Evolutionary conservation across 2,797 vertebrate species (phyloP).

Genomic region (Glyptemys insculpta): DNA sequence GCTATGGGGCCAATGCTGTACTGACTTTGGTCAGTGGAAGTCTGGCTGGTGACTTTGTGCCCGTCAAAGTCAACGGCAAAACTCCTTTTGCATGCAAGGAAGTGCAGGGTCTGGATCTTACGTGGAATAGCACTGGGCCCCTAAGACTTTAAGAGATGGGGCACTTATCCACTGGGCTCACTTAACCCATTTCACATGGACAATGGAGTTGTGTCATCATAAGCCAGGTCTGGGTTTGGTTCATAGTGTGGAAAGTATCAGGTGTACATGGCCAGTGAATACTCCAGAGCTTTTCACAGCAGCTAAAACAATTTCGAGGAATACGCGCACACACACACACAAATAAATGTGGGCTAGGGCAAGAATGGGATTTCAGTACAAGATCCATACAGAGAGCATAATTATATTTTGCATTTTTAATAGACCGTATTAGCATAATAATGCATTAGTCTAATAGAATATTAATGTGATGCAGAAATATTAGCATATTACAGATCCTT

Average conservation of each 20-base stretch:
- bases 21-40: background rate
- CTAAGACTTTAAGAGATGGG: background rate
- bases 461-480: slow-evolving; percentile 73
- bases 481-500: slow-evolving; percentile 73
- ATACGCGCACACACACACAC: background rate
- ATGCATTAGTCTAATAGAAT: slow-evolving; percentile 75
- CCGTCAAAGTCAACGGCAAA: background rate
- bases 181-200: background rate
- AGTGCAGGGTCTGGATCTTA: background rate
- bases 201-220: background rate
- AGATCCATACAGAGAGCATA: slow-evolving; percentile 56
- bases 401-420: slow-evolving; percentile 80
- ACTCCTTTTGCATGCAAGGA: background rate
- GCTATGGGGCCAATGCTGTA: background rate
- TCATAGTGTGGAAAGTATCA: background rate
- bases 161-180: background rate
- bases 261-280: slow-evolving; percentile 26
- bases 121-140: background rate
- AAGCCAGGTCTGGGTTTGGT: background rate
- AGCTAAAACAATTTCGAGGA: slow-evolving; percentile 49
- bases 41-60: background rate
- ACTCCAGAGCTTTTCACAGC: slow-evolving; percentile 23
- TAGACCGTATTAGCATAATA: slow-evolving; percentile 74
- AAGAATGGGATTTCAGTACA: slow-evolving; percentile 58
- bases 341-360: slow-evolving; percentile 21